Conservation (phyloP, 1,140 invertebrate species). For the Gryllus bimaculatus region DNA sequence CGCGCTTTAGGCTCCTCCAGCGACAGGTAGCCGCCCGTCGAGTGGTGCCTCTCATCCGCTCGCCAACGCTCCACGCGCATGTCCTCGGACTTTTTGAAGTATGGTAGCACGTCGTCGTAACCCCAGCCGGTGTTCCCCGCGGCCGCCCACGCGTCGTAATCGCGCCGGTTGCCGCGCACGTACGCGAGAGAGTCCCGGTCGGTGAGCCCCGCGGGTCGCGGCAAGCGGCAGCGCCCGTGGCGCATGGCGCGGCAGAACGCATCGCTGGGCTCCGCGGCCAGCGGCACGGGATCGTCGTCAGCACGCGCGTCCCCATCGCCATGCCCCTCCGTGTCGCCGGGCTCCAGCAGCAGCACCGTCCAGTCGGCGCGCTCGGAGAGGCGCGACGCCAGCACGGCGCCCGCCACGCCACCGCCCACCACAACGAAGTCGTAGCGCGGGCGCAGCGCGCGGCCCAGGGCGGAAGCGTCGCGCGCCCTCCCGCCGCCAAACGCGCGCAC, state of each 20-base stretch:
- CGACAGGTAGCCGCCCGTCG: constrained; percentile 63
- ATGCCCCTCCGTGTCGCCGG: constrained; percentile 83
- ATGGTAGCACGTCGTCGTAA: constrained; percentile 74
- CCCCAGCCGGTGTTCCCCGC: constrained; percentile 82
- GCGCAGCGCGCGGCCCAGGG: constrained; percentile 39
- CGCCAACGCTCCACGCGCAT: constrained; percentile 77
- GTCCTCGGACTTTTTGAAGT: constrained; percentile 84
- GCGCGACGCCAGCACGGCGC: constrained; percentile 84
- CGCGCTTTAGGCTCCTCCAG: constrained; percentile 78
- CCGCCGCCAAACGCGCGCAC: not conserved
- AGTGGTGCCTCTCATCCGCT: constrained; percentile 56
- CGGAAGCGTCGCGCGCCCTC: constrained; percentile 20
- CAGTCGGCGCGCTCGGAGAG: constrained; percentile 58
- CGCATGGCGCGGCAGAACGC: constrained; percentile 58
- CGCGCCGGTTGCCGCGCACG: constrained; percentile 68
- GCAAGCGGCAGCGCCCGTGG: constrained; percentile 70
- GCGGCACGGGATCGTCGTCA: constrained; percentile 72
- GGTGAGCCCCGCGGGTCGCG: constrained; percentile 76
- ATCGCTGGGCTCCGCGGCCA: constrained; percentile 75
- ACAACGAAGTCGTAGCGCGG: constrained; percentile 76
- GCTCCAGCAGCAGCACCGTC: constrained; percentile 78
- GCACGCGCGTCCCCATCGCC: constrained; percentile 85
- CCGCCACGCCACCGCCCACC: constrained; percentile 79
- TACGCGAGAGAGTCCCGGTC: constrained; percentile 95
- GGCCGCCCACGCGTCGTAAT: constrained; percentile 86